A percentile compares a stretch with the other conserved stretches of the same genome.
These are phyloP conservation scores for Aphidius ervi DNA, from an alignment of 1,140 invertebrate species.

Conservation along the genomic window DNA sequence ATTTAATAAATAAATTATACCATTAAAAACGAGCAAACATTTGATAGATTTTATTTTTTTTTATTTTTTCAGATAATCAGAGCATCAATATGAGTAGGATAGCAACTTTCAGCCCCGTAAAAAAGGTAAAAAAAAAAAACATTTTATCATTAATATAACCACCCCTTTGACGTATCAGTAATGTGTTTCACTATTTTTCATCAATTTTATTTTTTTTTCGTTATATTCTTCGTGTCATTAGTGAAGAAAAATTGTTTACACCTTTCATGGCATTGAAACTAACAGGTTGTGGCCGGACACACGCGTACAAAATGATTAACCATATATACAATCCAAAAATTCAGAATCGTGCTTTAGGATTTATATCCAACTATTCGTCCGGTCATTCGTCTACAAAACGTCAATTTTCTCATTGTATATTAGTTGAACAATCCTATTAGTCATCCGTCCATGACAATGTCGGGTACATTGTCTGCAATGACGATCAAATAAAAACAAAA, in stretches of 20 bases:
- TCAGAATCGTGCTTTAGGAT: not conserved
- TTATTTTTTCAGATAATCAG: not conserved
- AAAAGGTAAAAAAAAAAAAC: too few relatives aligned
- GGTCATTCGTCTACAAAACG: constrained; percentile 19
- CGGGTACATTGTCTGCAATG: not conserved
- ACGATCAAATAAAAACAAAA: constrained; percentile 6
- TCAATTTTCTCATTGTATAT: constrained; percentile 26
- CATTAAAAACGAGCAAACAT: not conserved
- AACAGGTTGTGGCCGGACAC: constrained; percentile 11
- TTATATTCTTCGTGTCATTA: not conserved
- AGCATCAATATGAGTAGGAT: not conserved
- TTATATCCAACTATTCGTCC: constrained; percentile 14
- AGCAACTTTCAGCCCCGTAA: too few relatives aligned
- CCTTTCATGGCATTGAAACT: not conserved
- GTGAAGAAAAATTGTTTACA: constrained; percentile 4
- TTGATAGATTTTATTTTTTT: not conserved
- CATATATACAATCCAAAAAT: not conserved
- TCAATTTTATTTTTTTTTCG: not conserved
- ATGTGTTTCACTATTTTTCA: too few relatives aligned
- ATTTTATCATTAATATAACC: too few relatives aligned
- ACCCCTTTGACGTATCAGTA: too few relatives aligned
- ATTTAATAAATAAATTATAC: too few relatives aligned
- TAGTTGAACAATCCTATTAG: constrained; percentile 17
- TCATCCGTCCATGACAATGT: constrained; percentile 14
- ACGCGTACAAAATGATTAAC: constrained; percentile 7